Percentiles rank a stretch among this genome's conserved stretches.
Conservation (phyloP, 2,113 vertebrate species). For the Centrocercus urophasianus region DNA sequence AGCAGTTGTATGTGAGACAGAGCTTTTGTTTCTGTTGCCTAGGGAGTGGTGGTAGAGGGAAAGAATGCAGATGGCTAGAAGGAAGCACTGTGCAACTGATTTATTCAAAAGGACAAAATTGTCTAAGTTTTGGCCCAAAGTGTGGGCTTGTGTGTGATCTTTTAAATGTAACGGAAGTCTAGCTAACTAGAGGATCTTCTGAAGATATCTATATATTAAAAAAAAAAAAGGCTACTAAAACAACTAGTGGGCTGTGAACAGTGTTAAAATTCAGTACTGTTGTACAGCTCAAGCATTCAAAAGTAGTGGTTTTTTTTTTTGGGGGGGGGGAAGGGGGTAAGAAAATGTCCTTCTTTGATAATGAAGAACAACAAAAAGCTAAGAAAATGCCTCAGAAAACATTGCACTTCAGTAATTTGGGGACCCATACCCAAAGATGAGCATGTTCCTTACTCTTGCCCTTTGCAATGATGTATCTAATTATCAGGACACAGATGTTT, state of each 20-base stretch:
- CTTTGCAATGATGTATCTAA: background rate
- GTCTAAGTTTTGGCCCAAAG: slow-evolving; percentile 54
- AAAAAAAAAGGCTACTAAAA: background rate
- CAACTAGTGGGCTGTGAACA: background rate
- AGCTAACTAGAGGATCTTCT: slow-evolving; percentile 51
- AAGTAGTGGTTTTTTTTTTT: background rate
- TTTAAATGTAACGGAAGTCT: slow-evolving; percentile 61
- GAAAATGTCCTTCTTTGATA: background rate
- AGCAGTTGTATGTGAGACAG: background rate
- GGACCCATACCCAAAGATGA: background rate
- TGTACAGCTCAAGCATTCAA: background rate
- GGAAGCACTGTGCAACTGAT: slow-evolving; percentile 10
- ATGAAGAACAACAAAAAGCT: background rate
- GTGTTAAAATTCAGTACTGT: slow-evolving; percentile 28
- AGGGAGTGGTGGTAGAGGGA: slow-evolving; percentile 43
- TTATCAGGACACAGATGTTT: background rate
- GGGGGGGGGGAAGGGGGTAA: background rate
- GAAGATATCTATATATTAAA: background rate
- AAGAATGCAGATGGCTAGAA: slow-evolving; percentile 55
- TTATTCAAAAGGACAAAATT: slow-evolving; percentile 42
- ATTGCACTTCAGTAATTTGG: background rate
- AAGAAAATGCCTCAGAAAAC: background rate
- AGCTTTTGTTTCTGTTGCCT: slow-evolving; percentile 75
- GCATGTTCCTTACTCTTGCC: background rate
- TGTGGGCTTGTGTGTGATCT: slow-evolving; percentile 39